These are phyloP conservation scores for Crepidodera aurea DNA, from an alignment of 2,888 invertebrate genomes.

Conservation along the genomic window DNA sequence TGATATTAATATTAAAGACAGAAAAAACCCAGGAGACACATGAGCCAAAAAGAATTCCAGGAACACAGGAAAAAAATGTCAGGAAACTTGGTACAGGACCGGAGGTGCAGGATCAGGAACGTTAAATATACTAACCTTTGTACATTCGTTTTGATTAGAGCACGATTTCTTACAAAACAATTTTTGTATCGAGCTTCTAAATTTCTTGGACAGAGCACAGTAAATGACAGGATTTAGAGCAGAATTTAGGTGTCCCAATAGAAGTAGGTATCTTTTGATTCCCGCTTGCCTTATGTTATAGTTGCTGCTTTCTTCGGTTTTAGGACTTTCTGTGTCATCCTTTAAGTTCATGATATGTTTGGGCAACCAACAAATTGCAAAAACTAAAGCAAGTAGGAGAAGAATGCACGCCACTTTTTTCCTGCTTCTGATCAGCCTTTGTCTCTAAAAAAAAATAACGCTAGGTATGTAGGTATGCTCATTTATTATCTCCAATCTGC, in stretches of 20 bases:
- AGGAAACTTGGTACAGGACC: no score
- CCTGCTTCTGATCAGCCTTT: slow-evolving; percentile 72
- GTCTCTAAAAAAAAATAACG: slow-evolving; percentile 63
- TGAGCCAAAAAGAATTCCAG: no score
- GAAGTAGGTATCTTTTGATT: slow-evolving; percentile 71
- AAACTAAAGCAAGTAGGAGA: slow-evolving; percentile 75
- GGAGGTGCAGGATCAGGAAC: no score
- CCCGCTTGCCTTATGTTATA: slow-evolving; percentile 43
- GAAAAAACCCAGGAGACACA: no score
- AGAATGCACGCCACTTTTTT: slow-evolving; percentile 80
- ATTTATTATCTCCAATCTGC: no score
- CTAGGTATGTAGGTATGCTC: no score
- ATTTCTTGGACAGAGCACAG: slow-evolving; percentile 77
- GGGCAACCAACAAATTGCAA: slow-evolving; percentile 81
- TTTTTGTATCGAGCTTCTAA: slow-evolving; percentile 72
- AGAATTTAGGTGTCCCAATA: slow-evolving; percentile 79
- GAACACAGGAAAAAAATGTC: no score
- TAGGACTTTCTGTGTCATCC: slow-evolving; percentile 65
- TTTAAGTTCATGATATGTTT: slow-evolving; percentile 75
- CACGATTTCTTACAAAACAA: slow-evolving; percentile 55
- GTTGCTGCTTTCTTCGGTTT: slow-evolving; percentile 33
- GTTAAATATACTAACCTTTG: slow-evolving; percentile 2
- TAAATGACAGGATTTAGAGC: slow-evolving; percentile 81
- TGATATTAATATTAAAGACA: no score
- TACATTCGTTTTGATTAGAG: slow-evolving; percentile 1